Conservation (phyloP, 2,888 invertebrate species). For the Bibio marci region DNA sequence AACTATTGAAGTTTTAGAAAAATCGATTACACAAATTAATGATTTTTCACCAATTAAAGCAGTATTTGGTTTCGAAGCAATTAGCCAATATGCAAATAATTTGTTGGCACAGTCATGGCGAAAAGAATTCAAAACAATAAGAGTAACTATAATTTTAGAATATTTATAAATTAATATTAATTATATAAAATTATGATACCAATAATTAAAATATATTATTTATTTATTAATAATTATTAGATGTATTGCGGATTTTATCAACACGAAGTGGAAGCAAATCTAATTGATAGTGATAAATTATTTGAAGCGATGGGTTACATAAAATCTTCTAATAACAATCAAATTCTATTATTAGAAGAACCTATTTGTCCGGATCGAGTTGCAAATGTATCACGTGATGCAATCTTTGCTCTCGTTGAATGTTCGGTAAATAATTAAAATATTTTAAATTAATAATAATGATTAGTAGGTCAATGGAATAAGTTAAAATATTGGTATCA, state of each 20-base stretch:
- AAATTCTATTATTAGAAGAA: constrained; percentile 42
- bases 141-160: constrained; percentile 37
- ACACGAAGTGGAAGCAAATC: constrained; percentile 67
- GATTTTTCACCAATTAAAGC: constrained; percentile 71
- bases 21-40: constrained; percentile 47
- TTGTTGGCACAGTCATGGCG: constrained; percentile 77
- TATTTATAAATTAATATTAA: not conserved
- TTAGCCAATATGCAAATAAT: constrained; percentile 74
- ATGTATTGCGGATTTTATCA: constrained; percentile 77
- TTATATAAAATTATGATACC: not conserved
- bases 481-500: too few relatives aligned
- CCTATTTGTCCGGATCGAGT: constrained; percentile 71
- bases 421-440: constrained; percentile 56
- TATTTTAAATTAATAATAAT: too few relatives aligned
- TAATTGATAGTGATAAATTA: constrained; percentile 58
- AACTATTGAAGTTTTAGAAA: constrained; percentile 57
- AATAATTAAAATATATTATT: constrained; percentile 3
- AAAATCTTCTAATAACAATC: constrained; percentile 30
- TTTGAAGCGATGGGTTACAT: constrained; percentile 73
- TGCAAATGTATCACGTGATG: constrained; percentile 63
- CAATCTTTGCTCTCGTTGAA: constrained; percentile 72
- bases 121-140: constrained; percentile 64
- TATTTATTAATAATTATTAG: constrained; percentile 27
- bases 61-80: constrained; percentile 65
- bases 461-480: too few relatives aligned